Base-by-base conservation (phyloP, 2,797 vertebrate genomes). In the Muscicapa striata region DNA sequence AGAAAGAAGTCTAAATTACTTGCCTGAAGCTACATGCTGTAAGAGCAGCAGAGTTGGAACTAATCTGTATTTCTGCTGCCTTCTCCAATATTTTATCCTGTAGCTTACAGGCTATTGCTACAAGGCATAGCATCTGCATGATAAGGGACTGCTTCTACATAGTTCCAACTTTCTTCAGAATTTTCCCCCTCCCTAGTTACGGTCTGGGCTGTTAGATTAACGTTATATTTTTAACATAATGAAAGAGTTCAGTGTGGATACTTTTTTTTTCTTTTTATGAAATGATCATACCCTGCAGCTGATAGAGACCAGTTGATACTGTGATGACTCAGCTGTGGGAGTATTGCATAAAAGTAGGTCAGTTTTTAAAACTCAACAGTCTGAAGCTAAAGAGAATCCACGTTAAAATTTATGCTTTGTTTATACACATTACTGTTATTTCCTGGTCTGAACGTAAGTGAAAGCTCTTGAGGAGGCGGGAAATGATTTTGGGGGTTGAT, bases 321-420 rank as follows among this genome's bases (percentile, higher is more conserved):
- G 73, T 96, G 89, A 95, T 96, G 95, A 97, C 80, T 96, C 89
- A 96, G 87, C 86, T 95, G 94, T 82, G 87, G 85, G 85, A 94
- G 87, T 86, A 91, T 93, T 96, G 91, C 70, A 48, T 96, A 93
- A 96, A 54, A 96, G 94, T 90, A 97, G 95, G 94, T 95, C 91
- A 93, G 11, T 82, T 94, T 95, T 86, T 70, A 76, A 74, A 87
- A 90, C 61, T 87, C 27, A 4, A 3, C 11, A 41, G 51, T 86
- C 45, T 76, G 80, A 93, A 88, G 69, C 76, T 79, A 17, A 89
- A 62, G 63, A 54, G 67, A 61, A 41, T 84, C n/a, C 62, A 61
- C 40, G 15, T 81, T 89, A 75, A 80, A 89, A 54, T 68, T 68
- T 58, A 3, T 73, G 15, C 74, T 74, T 77, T 94, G 70, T 89